Evolutionary conservation across 1,140 invertebrate genomes (phyloP), one percentile per base, ranked within the genome.

Genomic region (Aradophagus sp.): DNA sequence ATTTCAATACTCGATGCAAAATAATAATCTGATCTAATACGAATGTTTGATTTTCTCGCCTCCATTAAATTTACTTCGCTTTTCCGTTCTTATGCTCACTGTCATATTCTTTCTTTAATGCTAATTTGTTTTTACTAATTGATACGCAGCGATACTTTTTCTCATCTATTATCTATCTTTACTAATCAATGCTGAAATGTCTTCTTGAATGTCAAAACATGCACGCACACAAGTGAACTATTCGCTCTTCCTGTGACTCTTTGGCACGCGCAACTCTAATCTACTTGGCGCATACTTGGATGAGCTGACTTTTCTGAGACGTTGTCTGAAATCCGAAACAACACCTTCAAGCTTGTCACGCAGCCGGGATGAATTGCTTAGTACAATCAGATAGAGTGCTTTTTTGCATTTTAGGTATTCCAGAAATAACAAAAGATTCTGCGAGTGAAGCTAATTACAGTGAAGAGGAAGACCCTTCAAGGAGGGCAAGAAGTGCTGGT

Each of bases 391-490:
- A 65, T 69, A 58, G 31, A 53, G 14, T 45, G 35, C 52, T 52
- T 76, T 41, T 48, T 65, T 67, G 41, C 59, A 69, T 62, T 67
- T 56, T 86, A 82, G 89, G 90, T 81, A 89, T 91, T 88, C 79
- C 87, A 90, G 94, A 96, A 90, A 95, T 96, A 77, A 95, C 93
- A 73, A 93, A 94, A 89, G 93, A 95, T 84, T 90, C 91, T 59
- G 86, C 84, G 6, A 89, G 88, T 65, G 89, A 90, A 62, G 86
- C 83, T 11, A 89, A 88, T 79, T 87, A 87, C 63, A 86, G 84
- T 59, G 86, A 85, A 56, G 88, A 88, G 75, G 89, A 90, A 5
- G 81, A 83, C 66, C 68, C 86, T 77, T 72, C 87, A 78, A 78
- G 79, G 26, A 77, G 79, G 58, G 63, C 55, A 11, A 74, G 80